phyloP scores from a whole-genome alignment of 2,113 vertebrate genomes.

The Tichodroma muraria region DNA sequence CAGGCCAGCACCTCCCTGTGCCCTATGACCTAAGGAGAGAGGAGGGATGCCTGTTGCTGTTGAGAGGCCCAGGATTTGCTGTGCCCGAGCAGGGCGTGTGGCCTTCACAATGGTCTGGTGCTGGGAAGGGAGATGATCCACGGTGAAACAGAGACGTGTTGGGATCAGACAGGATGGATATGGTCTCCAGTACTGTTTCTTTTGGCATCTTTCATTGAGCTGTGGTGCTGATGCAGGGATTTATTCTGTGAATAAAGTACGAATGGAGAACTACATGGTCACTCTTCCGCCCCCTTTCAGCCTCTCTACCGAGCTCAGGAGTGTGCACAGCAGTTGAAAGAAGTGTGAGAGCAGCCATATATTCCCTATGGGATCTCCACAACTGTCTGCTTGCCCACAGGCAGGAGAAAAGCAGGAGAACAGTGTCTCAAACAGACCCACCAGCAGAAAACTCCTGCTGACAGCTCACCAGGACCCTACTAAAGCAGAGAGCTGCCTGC shows the following conservation, averaged over 20 bases:
- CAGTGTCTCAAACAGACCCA: background rate
- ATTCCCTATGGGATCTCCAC: background rate
- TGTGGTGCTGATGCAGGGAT: background rate
- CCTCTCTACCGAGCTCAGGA: background rate
- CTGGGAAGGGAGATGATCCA: background rate
- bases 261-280: background rate
- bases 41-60: background rate
- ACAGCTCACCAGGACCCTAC: background rate
- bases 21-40: background rate
- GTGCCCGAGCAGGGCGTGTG: accelerated
- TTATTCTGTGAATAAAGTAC: background rate
- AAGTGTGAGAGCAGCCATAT: background rate
- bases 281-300: background rate
- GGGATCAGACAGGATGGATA: background rate
- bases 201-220: background rate
- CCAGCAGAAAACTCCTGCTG: background rate
- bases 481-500: background rate
- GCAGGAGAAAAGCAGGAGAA: background rate
- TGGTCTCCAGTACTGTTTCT: background rate
- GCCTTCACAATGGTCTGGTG: accelerated
- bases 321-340: background rate
- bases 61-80: background rate
- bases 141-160: background rate
- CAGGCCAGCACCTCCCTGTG: background rate
- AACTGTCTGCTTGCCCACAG: background rate